These are phyloP conservation scores for Coptotermes formosanus DNA, from an alignment of 1,140 invertebrate genomes.

Conservation along the genomic window DNA sequence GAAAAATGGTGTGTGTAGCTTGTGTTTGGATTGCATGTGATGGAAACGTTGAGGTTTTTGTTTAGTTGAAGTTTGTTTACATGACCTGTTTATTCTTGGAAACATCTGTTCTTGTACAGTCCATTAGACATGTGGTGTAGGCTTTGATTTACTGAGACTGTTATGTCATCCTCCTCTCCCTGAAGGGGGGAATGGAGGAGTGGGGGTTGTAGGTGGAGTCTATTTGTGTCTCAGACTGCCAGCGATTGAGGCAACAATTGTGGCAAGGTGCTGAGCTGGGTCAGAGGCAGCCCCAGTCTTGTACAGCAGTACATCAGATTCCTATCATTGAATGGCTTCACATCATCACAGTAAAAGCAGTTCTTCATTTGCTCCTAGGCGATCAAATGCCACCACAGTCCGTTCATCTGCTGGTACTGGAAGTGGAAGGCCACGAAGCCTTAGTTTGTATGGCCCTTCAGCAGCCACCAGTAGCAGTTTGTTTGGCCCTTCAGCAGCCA, in stretches of 20 bases:
- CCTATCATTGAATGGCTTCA: slow-evolving; percentile 8
- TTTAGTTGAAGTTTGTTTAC: not conserved
- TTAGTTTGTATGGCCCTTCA: slow-evolving; percentile 33
- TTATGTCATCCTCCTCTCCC: not conserved
- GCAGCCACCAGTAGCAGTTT: not conserved
- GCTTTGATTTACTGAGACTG: not conserved
- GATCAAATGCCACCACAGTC: slow-evolving; percentile 9
- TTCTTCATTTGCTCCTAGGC: not conserved
- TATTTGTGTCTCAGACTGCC: slow-evolving; percentile 27
- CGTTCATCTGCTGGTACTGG: slow-evolving; percentile 18
- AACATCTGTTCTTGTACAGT: not conserved
- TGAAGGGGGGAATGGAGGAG: not conserved
- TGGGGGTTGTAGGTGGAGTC: slow-evolving; percentile 38
- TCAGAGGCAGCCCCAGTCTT: not conserved
- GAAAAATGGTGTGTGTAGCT: not conserved
- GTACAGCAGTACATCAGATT: not conserved
- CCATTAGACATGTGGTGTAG: not conserved
- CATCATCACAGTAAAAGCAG: not conserved
- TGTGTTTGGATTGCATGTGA: not conserved
- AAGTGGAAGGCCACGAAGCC: slow-evolving; percentile 26
- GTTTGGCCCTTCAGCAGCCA: not conserved
- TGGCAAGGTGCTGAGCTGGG: not conserved
- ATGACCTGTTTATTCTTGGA: not conserved
- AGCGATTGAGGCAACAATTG: not conserved
- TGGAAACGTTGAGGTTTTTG: not conserved